phyloP scores from a whole-genome alignment of 2,113 vertebrate species.

The Butastur rufipennis region DNA sequence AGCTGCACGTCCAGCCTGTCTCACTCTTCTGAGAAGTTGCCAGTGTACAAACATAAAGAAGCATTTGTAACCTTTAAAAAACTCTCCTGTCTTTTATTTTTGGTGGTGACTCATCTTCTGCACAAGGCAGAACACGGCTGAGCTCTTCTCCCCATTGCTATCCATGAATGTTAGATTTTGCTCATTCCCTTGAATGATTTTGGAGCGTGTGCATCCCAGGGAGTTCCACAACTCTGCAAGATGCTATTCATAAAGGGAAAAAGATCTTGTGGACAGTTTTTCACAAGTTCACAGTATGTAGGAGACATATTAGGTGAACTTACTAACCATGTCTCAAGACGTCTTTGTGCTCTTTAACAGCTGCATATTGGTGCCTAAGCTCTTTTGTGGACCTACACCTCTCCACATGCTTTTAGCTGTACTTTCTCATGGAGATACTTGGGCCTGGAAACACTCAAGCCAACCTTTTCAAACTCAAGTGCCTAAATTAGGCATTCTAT shows the following conservation, averaged over 20 bases:
- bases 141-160: background rate
- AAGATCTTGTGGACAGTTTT: background rate
- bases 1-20: background rate
- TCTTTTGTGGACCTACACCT: background rate
- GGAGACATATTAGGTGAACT: background rate
- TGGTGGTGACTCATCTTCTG: background rate
- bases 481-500: background rate
- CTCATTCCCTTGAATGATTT: background rate
- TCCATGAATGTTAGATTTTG: background rate
- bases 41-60: background rate
- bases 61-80: background rate
- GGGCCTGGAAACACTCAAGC: background rate
- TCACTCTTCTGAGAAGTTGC: background rate
- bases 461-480: background rate
- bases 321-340: background rate
- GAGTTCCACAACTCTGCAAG: background rate
- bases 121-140: background rate
- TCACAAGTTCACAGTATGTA: background rate
- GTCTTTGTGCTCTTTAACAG: background rate
- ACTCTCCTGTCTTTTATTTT: background rate
- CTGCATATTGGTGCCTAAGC: background rate
- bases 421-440: background rate
- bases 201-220: accelerated
- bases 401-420: background rate
- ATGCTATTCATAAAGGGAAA: background rate